Evolutionary conservation across 1,140 invertebrate species (phyloP).

Genomic region (Cyphomyrmex costatus): DNA sequence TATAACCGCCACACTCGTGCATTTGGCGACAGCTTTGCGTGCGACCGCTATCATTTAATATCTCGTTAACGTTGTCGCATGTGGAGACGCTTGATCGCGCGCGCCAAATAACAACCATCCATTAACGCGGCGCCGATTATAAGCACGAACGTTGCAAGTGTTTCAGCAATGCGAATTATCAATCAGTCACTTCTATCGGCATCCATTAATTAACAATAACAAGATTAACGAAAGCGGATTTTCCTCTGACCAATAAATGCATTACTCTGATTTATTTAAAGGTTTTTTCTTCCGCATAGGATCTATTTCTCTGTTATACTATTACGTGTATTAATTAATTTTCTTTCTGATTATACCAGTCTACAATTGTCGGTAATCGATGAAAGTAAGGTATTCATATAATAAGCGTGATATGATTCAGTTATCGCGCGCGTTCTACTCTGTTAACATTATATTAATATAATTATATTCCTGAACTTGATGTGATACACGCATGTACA

Average conservation of each 20-base stretch:
- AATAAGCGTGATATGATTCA: slow-evolving; percentile 17
- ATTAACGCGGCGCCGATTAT: slow-evolving; percentile 73
- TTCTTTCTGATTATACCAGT: background rate
- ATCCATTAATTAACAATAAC: slow-evolving; percentile 72
- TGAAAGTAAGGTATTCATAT: slow-evolving; percentile 18
- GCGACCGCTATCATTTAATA: slow-evolving; percentile 65
- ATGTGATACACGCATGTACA: background rate
- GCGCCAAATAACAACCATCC: slow-evolving; percentile 74
- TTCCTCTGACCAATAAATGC: background rate
- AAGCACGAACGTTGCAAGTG: slow-evolving; percentile 38
- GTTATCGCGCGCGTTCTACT: background rate
- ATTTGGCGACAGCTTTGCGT: slow-evolving; percentile 58
- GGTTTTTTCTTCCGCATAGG: background rate
- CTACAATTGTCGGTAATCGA: background rate
- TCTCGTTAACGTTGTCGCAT: slow-evolving; percentile 67
- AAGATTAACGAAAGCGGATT: slow-evolving; percentile 57
- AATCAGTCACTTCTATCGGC: slow-evolving; percentile 61
- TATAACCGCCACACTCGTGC: slow-evolving; percentile 42
- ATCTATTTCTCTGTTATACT: background rate
- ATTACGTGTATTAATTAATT: slow-evolving; percentile 31
- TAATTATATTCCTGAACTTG: background rate
- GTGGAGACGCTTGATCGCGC: slow-evolving; percentile 57
- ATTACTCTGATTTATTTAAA: slow-evolving; percentile 28
- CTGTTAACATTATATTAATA: background rate
- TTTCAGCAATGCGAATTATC: slow-evolving; percentile 70